Percentiles rank a stretch among this genome's conserved stretches.
phyloP scores from a whole-genome alignment of 2,113 vertebrate species.

The Loxodonta africana region DNA sequence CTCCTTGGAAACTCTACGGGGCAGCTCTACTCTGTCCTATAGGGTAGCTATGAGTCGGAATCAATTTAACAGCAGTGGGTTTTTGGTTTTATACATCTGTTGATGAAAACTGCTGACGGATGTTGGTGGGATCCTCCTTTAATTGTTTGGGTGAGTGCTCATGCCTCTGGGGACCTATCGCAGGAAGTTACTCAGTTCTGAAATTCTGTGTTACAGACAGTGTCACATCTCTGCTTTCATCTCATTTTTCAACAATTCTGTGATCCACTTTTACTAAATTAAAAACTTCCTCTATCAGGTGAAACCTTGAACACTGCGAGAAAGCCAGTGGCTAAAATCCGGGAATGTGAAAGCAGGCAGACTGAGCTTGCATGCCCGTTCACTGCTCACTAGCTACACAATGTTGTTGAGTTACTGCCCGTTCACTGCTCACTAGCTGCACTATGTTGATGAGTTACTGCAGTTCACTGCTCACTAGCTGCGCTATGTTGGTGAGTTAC shows the following conservation, averaged over 20 bases:
- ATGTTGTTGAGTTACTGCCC: not conserved
- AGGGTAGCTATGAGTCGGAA: no score
- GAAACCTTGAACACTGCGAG: not conserved
- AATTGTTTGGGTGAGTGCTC: not conserved
- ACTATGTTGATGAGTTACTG: not conserved
- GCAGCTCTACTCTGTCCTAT: no score
- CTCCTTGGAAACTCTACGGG: no score
- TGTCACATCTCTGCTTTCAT: not conserved
- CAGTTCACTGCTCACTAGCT: not conserved
- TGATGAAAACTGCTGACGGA: conserved; percentile 15
- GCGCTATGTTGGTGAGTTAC: not conserved
- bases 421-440: not conserved
- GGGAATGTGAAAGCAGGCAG: not conserved
- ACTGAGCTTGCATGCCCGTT: not conserved
- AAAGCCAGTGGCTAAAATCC: not conserved
- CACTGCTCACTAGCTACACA: not conserved
- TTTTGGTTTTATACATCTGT: not conserved
- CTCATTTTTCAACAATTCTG: not conserved
- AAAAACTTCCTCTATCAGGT: not conserved
- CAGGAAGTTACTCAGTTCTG: not conserved
- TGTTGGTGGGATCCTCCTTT: conserved; percentile 14
- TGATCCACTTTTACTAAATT: not conserved
- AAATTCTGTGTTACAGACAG: not conserved
- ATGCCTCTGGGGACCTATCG: not conserved
- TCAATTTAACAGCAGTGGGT: no score